Base-by-base conservation (phyloP, 2,797 vertebrate genomes). In the Melanotaenia pygmaea region DNA sequence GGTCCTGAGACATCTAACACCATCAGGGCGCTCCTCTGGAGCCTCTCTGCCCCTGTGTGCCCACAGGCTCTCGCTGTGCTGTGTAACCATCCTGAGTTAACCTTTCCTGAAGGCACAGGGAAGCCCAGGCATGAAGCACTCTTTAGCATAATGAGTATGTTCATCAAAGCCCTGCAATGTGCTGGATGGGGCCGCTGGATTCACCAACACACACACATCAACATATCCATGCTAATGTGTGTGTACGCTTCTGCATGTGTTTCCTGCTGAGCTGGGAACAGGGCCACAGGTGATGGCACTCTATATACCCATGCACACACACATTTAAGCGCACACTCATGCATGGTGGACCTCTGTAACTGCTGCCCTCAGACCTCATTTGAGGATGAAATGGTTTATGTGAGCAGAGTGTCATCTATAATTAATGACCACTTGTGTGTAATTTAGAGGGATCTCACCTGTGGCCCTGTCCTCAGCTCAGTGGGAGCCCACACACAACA, bases 281-380 rank as follows among this genome's bases (percentile, higher is more conserved):
- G 94, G 92, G 91, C 93, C 91, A 94, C 88, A 94, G 95, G 95
- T 96, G 95, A 98, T 91, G 94, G 94, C 95, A 94, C 94, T 96
- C 94, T 94, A 95, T 96, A 95, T 95, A 94, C 88, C 90, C 85
- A 73, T 91, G 95, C 96, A 94, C 92, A 89, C 75, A 90, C 91
- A 95, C 96, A 96, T 97, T 96, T 96, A 95, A 96, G 89, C 97
- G 94, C 94, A 95, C 93, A 67, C 80, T n/a, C 54, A 40, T n/a
- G 45, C 81, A 70, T 79, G 92, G 91, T 88, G 92, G 93, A 88
- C 89, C 89, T 91, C 90, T 86, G 84, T 84, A 84, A 91, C 77
- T 70, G 87, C 72, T 67, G 87, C 89, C 89, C 93, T 92, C 87
- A 79, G 87, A 90, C 92, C 90, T 96, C 95, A 97, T 97, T 96